Conservation (phyloP, 1,140 invertebrate genomes). For the Heliconius nattereri region DNA sequence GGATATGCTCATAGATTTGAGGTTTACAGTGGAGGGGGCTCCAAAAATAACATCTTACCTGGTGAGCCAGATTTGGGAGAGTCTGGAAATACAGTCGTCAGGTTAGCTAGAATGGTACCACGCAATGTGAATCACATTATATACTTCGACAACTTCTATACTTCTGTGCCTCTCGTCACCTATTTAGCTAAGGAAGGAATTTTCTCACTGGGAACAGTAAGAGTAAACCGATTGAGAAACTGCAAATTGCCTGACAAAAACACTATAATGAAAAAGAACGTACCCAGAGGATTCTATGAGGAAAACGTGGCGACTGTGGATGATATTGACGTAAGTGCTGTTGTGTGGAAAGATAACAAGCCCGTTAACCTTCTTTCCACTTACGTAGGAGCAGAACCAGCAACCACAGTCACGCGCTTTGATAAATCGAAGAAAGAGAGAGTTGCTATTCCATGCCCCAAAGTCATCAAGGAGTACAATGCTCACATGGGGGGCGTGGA, state of each 20-base stretch:
- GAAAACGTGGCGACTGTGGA: background rate
- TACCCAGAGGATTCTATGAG: too few relatives aligned
- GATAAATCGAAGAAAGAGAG: background rate
- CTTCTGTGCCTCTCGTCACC: too few relatives aligned
- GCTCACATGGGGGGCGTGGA: background rate
- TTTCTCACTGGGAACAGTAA: too few relatives aligned
- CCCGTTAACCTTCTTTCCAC: conserved; percentile 8
- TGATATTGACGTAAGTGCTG: conserved; percentile 5
- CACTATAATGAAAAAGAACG: too few relatives aligned
- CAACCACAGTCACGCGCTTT: background rate
- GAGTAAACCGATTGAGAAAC: too few relatives aligned
- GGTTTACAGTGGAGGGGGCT: background rate
- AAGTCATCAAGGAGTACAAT: background rate
- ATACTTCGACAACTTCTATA: too few relatives aligned
- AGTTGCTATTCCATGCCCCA: background rate
- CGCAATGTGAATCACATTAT: too few relatives aligned
- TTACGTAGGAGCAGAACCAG: conserved; percentile 1
- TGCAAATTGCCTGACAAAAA: too few relatives aligned
- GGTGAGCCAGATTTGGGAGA: background rate
- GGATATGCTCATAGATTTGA: conserved; percentile 1
- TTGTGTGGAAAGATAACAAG: background rate
- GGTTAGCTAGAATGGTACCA: conserved; percentile 48
- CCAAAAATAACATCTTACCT: background rate
- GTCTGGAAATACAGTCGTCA: conserved; percentile 44
- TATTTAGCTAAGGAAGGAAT: too few relatives aligned